Evolutionary conservation across 2,113 vertebrate species (phyloP), one percentile per base, ranked within the genome.

Genomic region (Gambusia affinis): DNA sequence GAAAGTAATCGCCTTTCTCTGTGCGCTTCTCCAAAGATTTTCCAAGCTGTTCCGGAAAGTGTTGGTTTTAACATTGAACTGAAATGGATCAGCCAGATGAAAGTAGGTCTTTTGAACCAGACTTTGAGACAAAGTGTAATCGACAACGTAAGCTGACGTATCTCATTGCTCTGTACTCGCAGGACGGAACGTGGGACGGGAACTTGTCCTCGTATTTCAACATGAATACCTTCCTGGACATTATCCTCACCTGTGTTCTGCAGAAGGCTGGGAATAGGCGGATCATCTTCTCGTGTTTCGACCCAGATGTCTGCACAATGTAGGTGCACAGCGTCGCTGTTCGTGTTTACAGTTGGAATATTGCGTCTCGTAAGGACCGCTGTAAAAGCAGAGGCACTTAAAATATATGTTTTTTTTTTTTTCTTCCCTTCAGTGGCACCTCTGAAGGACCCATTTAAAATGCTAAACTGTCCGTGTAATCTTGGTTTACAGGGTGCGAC

Each of bases 61-160:
- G 96, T 99, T 78, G 97, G 98, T 10, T 99, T 97, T 91, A 98
- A 99, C 91, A 99, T 99, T 77, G 98, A 99, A 91, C 93, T 99
- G 39, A 99, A 99, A 85, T 99, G 98, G 98, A 98, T 98, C 84
- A 96, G 90, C 61, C 98, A 98, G 39, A 92, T 97, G 90, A 97
- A 95, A 91, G 98, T 98, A 39, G 11, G 30, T 39, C 14, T 47
- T 63, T 17, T 57, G 3, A 62, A 64, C 4, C 47, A 44, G 28
- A 11, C 51, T 65, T 68, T 28, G 24, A 19, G 15, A 17, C 28
- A 22, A 31, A 44, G 14, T 6, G 10, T n/a, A 0, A 35, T 54
- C 6, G 11, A 60, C 2, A 19, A 28, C 33, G 1, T 37, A 12
- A 31, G 15, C 33, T 62, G n/a, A 69, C 1, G 14, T 14, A 24